A percentile compares a stretch with the other conserved stretches of the same genome.
These are phyloP conservation scores for Eupithecia insigniata DNA, from an alignment of 2,888 invertebrate species.

Conservation along the genomic window DNA sequence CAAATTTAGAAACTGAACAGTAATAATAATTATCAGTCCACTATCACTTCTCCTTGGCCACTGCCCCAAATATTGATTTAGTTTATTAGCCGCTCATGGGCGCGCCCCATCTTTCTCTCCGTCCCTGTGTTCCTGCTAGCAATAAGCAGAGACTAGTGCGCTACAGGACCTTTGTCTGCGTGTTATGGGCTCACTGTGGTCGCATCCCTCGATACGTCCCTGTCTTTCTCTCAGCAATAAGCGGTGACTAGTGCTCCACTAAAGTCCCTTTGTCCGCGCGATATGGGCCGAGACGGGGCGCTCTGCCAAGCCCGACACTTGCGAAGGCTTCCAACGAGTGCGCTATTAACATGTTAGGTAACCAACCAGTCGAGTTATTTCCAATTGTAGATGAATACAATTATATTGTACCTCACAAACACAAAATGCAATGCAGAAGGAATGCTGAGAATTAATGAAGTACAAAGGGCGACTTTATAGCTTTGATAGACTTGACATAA, in stretches of 20 bases:
- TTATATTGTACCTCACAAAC: too few species aligned
- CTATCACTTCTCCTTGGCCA: not conserved
- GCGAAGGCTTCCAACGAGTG: not conserved
- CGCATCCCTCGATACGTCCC: not conserved
- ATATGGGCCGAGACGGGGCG: constrained; percentile 33
- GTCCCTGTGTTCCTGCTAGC: not conserved
- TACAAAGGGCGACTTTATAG: too few species aligned
- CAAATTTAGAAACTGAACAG: too few species aligned
- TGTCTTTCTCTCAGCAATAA: not conserved
- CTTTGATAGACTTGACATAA: too few species aligned
- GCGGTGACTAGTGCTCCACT: constrained; percentile 21
- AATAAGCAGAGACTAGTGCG: not conserved
- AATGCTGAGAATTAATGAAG: too few species aligned
- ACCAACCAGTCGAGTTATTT: too few species aligned
- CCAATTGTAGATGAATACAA: too few species aligned
- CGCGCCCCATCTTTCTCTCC: not conserved
- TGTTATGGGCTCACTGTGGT: not conserved
- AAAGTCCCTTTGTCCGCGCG: constrained; percentile 30
- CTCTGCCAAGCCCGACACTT: constrained; percentile 27
- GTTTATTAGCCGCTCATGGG: not conserved
- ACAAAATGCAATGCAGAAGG: too few species aligned
- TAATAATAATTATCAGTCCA: too few species aligned
- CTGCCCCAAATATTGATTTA: not conserved
- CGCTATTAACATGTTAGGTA: too few species aligned
- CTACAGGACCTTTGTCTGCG: not conserved